Percentiles rank a stretch among this genome's conserved stretches.
phyloP scores from a whole-genome alignment of 2,888 invertebrate species.

The Physocephala rufipes region DNA sequence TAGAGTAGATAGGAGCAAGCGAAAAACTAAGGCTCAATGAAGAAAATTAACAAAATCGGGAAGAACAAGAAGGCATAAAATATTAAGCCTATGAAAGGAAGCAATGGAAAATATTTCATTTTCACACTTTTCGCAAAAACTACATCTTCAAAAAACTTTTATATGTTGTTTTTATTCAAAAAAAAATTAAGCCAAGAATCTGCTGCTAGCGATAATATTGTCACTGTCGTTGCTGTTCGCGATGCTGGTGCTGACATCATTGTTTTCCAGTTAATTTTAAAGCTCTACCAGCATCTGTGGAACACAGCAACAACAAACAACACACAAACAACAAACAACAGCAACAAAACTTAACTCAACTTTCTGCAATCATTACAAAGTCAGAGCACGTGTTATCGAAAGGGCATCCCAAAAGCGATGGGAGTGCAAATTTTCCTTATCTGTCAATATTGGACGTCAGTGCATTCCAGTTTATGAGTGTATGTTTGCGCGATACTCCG shows the following conservation, averaged over 20 bases:
- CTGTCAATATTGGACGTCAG: too few species aligned
- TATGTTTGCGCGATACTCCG: background rate
- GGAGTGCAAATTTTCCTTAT: background rate
- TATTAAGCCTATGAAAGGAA: background rate
- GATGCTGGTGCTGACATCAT: background rate
- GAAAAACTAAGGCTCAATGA: too few species aligned
- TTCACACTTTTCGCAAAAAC: too few species aligned
- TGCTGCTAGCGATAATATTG: too few species aligned
- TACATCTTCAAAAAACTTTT: too few species aligned
- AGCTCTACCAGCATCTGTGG: background rate
- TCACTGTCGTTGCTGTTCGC: too few species aligned
- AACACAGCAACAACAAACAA: background rate
- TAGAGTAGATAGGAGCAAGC: background rate
- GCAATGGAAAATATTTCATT: background rate
- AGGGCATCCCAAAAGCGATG: conserved; percentile 30
- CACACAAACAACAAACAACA: too few species aligned
- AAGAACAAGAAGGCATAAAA: too few species aligned
- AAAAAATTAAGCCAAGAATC: too few species aligned
- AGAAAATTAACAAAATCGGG: too few species aligned
- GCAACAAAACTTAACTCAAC: background rate
- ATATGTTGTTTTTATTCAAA: too few species aligned
- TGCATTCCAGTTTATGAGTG: too few species aligned
- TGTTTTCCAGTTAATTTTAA: background rate
- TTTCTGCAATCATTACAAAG: conserved; percentile 25
- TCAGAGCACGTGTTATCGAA: conserved; percentile 34